These are phyloP conservation scores for Monoplex corrugatus DNA, from an alignment of 2,888 invertebrate genomes.

Conservation along the genomic window DNA sequence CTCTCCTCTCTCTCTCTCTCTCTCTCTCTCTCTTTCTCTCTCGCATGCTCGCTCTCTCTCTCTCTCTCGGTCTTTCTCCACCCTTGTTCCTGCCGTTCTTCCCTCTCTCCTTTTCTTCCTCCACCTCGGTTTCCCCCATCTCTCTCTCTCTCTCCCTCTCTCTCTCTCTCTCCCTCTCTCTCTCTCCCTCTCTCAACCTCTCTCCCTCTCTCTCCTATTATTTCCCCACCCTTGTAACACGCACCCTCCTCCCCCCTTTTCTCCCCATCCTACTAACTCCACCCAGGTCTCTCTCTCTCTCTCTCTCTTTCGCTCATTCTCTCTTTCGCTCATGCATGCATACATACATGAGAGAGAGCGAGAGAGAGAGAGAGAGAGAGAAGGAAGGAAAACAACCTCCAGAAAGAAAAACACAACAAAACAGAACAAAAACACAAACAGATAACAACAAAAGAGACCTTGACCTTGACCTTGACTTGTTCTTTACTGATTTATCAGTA, in stretches of 20 bases:
- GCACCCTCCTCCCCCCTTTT: background rate
- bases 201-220: background rate
- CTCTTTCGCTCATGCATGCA: background rate
- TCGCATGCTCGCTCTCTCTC: background rate
- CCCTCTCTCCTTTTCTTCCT: background rate
- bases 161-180: background rate
- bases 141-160: background rate
- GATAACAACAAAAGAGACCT: too few relatives aligned
- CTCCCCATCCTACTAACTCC: too few relatives aligned
- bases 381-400: too few relatives aligned
- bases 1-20: background rate
- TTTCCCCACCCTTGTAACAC: too few relatives aligned
- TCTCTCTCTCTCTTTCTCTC: background rate
- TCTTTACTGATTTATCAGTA: too few relatives aligned
- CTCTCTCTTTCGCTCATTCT: background rate
- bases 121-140: background rate
- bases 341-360: too few relatives aligned
- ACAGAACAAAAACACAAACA: too few relatives aligned
- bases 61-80: conserved; percentile 24
- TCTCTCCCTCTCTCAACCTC: background rate
- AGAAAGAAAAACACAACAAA: too few relatives aligned
- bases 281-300: background rate
- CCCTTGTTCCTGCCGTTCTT: too few relatives aligned
- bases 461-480: too few relatives aligned
- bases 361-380: too few relatives aligned